Percentiles rank a stretch among this genome's conserved stretches.
Evolutionary conservation across 2,888 invertebrate species (phyloP).

Genomic region (Rhopalosiphum nymphaeae): DNA sequence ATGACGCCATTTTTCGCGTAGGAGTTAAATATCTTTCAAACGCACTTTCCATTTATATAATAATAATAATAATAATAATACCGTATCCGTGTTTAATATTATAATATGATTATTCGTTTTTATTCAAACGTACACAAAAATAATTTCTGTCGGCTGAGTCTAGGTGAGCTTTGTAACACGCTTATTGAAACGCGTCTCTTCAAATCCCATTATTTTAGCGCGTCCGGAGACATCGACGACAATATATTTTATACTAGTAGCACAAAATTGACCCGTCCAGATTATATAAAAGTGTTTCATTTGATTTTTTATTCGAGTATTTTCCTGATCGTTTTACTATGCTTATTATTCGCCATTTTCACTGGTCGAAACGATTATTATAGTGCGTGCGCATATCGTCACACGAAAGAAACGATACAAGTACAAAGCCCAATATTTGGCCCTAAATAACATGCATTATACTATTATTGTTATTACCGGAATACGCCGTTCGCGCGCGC

Average conservation of each 20-base stretch:
- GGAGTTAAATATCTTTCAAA: constrained; percentile 27
- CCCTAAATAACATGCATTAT: constrained; percentile 8
- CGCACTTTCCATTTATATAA: constrained; percentile 37
- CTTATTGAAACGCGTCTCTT: constrained; percentile 3
- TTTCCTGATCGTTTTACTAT: neutral
- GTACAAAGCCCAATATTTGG: neutral
- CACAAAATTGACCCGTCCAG: neutral
- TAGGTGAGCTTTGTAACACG: neutral
- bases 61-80: neutral
- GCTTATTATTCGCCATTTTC: too few relatives aligned
- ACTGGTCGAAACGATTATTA: neutral
- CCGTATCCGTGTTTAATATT: neutral
- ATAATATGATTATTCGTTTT: neutral
- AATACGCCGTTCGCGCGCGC: neutral
- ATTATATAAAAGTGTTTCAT: neutral
- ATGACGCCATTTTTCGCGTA: constrained; percentile 50
- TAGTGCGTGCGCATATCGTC: neutral
- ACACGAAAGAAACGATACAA: neutral
- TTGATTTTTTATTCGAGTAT: neutral
- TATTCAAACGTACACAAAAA: constrained; percentile 28
- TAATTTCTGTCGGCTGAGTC: constrained; percentile 6
- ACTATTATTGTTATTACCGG: neutral
- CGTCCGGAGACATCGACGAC: neutral
- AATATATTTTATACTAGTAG: neutral
- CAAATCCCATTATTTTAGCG: constrained; percentile 50